A percentile compares a stretch with the other conserved stretches of the same genome.
phyloP scores from a whole-genome alignment of 2,113 vertebrate species.

The Campylomormyrus tamandua region DNA sequence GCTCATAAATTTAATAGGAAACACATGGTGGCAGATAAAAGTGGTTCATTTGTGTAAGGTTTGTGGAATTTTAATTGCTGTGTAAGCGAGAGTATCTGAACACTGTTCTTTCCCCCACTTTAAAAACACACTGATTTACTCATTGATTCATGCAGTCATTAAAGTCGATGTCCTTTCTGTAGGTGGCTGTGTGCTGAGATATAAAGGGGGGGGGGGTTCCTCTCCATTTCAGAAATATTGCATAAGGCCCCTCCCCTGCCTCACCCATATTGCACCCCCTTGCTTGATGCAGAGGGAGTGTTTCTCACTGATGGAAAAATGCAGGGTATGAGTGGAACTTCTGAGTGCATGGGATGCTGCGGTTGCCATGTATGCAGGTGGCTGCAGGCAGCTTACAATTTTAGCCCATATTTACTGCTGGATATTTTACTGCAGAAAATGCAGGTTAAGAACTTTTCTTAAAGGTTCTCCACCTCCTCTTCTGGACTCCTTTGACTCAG shows the following conservation, averaged over 20 bases:
- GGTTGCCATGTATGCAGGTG: not conserved
- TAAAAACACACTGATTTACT: not conserved
- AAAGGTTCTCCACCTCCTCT: not conserved
- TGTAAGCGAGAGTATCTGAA: not conserved
- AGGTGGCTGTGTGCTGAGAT: not conserved
- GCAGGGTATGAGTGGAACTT: not conserved
- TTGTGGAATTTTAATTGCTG: conserved; percentile 3
- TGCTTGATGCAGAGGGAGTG: not conserved
- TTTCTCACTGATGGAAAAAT: not conserved
- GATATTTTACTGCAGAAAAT: not conserved
- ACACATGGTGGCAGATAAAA: not conserved
- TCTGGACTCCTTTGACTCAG: not conserved
- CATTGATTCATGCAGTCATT: not conserved
- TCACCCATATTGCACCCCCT: not conserved
- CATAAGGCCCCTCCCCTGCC: not conserved
- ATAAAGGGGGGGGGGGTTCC: not conserved
- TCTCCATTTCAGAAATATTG: not conserved
- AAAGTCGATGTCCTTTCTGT: not conserved
- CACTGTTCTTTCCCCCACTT: not conserved
- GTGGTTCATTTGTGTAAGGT: not conserved
- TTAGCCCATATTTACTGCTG: not conserved
- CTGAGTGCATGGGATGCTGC: not conserved
- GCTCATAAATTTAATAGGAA: not conserved
- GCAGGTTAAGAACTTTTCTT: not conserved
- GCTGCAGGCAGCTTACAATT: not conserved